phyloP scores from a whole-genome alignment of 2,797 vertebrate species.

The Buphagus erythrorhynchus region DNA sequence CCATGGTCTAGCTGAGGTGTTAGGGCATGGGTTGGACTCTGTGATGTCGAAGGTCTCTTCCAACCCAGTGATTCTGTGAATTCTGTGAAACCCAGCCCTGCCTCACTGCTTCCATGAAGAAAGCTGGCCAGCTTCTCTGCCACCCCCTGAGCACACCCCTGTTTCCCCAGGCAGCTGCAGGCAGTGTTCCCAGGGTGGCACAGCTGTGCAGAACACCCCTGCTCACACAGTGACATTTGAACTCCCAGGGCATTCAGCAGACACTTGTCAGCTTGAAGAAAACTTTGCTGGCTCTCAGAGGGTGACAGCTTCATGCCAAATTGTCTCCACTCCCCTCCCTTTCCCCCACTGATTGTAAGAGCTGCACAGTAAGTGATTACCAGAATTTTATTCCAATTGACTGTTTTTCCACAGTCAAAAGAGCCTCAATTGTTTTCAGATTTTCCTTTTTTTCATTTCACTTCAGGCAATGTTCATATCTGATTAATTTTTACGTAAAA shows the following conservation, averaged over 20 bases:
- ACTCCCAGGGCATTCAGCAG: neutral
- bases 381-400: neutral
- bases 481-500: neutral
- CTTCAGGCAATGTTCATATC: neutral
- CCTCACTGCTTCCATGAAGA: accelerated
- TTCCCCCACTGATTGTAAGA: neutral
- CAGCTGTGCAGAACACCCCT: accelerated
- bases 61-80: no score
- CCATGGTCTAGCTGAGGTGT: no score
- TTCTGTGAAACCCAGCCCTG: neutral
- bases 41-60: no score
- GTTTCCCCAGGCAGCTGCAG: no score
- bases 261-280: neutral
- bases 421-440: neutral
- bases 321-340: neutral
- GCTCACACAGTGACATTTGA: neutral
- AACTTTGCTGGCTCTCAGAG: neutral
- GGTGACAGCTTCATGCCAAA: neutral
- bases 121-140: neutral
- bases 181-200: neutral
- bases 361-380: neutral
- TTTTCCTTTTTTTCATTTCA: neutral
- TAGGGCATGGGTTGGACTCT: no score
- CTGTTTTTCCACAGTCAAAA: neutral
- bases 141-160: neutral